Evolutionary conservation across 2,797 vertebrate species (phyloP).

Genomic region (Balearica regulorum): DNA sequence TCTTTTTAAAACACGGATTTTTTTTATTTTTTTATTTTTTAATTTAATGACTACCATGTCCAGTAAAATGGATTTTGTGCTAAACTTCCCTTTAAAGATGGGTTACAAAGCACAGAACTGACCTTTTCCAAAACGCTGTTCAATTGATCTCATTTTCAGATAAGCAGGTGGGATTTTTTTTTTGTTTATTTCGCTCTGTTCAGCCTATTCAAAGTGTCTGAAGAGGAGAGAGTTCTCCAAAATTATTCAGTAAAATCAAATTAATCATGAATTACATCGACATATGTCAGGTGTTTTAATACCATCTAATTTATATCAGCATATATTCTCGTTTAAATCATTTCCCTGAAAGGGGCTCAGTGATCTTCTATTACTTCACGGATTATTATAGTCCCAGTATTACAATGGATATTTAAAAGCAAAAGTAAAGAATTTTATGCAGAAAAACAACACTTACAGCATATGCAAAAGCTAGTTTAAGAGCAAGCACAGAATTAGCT

Average conservation of each 20-base stretch:
- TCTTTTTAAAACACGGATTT: not conserved
- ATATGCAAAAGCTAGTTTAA: slow-evolving; percentile 32
- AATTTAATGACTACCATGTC: not conserved
- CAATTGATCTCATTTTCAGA: not conserved
- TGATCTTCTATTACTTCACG: not conserved
- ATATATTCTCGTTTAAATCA: not conserved
- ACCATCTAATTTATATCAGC: not conserved
- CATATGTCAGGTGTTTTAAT: not conserved
- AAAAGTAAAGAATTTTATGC: slow-evolving; percentile 19
- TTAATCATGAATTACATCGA: not conserved
- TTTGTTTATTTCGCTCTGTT: not conserved
- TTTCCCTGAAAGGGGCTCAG: not conserved
- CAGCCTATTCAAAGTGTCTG: not conserved
- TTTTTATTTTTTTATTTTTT: too few relatives aligned
- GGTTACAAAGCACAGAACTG: not conserved
- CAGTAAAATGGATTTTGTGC: not conserved
- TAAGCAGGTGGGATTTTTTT: not conserved
- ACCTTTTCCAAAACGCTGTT: not conserved
- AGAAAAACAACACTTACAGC: slow-evolving; percentile 29
- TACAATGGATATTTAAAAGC: slow-evolving; percentile 7
- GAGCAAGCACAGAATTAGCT: slow-evolving; percentile 54
- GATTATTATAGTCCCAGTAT: not conserved
- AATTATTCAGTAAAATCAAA: not conserved
- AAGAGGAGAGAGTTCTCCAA: not conserved
- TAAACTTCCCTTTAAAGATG: not conserved